Percentiles rank a stretch among this genome's conserved stretches.
Evolutionary conservation across 2,113 vertebrate species (phyloP).

Genomic region (Daubentonia madagascariensis): DNA sequence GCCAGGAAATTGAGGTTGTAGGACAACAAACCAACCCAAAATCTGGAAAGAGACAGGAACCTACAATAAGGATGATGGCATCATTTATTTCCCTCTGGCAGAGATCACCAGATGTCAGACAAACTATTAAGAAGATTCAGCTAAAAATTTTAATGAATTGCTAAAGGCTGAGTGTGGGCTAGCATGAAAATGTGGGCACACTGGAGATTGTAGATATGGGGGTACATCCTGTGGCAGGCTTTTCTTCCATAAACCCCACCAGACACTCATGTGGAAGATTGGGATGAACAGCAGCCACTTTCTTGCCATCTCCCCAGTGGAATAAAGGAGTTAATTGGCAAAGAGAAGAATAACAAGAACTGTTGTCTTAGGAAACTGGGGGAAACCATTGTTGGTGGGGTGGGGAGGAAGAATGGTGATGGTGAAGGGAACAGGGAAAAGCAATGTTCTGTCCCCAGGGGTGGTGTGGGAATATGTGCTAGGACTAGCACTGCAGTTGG

Average conservation of each 20-base stretch:
- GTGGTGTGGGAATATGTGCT: too few species aligned
- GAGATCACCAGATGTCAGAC: background rate
- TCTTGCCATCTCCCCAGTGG: background rate
- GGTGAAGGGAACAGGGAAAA: background rate
- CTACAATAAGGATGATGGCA: background rate
- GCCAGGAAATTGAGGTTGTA: background rate
- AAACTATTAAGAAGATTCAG: background rate
- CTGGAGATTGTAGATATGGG: background rate
- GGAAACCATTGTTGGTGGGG: background rate
- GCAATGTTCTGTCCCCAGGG: background rate
- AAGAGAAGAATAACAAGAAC: background rate
- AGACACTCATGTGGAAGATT: background rate
- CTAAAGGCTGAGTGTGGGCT: background rate
- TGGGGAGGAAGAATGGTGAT: background rate
- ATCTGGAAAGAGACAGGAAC: background rate
- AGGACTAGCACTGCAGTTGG: background rate
- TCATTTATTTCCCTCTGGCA: background rate
- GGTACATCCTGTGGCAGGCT: background rate
- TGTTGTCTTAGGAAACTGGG: background rate
- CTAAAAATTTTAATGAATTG: background rate
- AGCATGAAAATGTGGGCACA: background rate
- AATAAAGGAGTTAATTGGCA: background rate
- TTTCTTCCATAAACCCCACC: background rate
- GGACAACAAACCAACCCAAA: background rate
- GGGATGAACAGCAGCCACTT: background rate